These are phyloP conservation scores for Brachionus plicatilis DNA, from an alignment of 1,140 invertebrate genomes.

Conservation along the genomic window DNA sequence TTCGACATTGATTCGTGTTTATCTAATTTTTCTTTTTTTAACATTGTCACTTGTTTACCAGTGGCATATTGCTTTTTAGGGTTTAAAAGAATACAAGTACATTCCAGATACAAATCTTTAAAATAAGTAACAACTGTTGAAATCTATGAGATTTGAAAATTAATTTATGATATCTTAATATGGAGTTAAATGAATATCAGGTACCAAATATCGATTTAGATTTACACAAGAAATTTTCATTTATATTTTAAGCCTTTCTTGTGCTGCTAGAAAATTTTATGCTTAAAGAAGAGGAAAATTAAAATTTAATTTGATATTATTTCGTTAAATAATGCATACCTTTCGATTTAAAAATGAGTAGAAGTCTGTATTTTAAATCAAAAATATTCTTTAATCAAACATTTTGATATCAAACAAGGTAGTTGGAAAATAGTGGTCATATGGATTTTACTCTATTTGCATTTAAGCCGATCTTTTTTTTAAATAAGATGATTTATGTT, in stretches of 20 bases:
- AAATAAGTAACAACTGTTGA: neutral
- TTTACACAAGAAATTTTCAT: neutral
- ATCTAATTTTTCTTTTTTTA: neutral
- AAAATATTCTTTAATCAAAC: neutral
- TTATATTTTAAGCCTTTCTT: neutral
- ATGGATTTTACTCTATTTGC: neutral
- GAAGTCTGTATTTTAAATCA: neutral
- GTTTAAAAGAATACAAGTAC: neutral
- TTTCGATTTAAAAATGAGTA: neutral
- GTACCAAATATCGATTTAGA: neutral
- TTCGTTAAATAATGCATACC: neutral
- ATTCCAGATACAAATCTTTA: neutral
- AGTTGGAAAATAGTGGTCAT: neutral
- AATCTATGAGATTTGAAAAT: neutral
- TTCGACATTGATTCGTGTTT: neutral
- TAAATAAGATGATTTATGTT: too few species aligned
- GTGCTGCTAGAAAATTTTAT: neutral
- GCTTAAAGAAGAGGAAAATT: neutral
- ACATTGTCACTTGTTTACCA: neutral
- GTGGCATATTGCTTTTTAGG: neutral
- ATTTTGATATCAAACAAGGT: neutral
- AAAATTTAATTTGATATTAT: conserved; percentile 18
- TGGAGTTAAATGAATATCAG: neutral
- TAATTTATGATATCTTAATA: neutral
- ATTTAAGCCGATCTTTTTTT: too few species aligned